Conservation (phyloP, 2,888 invertebrate species). For the Trissolcus japonicus region DNA sequence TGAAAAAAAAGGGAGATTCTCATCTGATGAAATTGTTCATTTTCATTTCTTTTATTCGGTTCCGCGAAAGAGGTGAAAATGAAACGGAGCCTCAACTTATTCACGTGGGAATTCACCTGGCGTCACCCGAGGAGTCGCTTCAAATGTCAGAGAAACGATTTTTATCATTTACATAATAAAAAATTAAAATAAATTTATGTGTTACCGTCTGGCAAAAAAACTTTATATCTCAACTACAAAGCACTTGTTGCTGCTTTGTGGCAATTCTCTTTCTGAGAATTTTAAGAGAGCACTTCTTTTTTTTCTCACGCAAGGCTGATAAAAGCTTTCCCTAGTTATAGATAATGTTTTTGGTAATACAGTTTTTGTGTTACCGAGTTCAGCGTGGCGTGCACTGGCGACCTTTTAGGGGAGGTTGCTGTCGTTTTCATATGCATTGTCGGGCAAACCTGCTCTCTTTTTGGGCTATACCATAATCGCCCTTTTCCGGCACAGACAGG, state of each 20-base stretch:
- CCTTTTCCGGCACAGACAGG: conserved; percentile 67
- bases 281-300: background rate
- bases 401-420: conserved; percentile 33
- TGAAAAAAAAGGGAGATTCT: too few species aligned
- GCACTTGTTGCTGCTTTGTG: background rate
- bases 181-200: conserved; percentile 34
- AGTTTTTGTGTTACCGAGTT: conserved; percentile 31
- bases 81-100: conserved; percentile 54
- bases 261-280: background rate
- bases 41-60: conserved; percentile 4
- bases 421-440: conserved; percentile 9
- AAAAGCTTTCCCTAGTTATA: conserved; percentile 7
- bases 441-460: conserved; percentile 55
- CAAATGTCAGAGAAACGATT: conserved; percentile 50
- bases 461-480: conserved; percentile 63
- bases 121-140: conserved; percentile 42
- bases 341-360: conserved; percentile 2
- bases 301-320: background rate
- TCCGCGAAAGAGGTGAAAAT: conserved; percentile 31
- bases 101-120: conserved; percentile 60
- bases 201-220: background rate
- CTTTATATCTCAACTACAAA: background rate
- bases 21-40: background rate
- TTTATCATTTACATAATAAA: conserved; percentile 34
- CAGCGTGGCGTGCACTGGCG: background rate